A percentile compares a stretch with the other conserved stretches of the same genome.
phyloP scores from a whole-genome alignment of 2,888 invertebrate species.

The Parnassius smintheus region DNA sequence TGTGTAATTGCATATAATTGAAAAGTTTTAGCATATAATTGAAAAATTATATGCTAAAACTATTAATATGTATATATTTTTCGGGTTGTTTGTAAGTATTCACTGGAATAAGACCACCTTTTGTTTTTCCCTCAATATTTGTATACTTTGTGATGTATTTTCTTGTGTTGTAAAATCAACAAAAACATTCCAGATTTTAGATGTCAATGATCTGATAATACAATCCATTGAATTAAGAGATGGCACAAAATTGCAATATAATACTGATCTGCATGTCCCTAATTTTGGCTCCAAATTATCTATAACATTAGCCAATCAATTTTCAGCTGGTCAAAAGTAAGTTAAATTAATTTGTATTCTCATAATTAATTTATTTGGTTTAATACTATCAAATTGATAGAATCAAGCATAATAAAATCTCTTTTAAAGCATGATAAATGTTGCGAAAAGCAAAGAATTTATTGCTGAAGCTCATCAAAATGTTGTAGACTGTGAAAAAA shows the following conservation, averaged over 20 bases:
- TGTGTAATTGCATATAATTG: too few relatives aligned
- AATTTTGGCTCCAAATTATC: slow-evolving; percentile 90
- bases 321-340: slow-evolving; percentile 65
- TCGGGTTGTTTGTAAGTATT: too few relatives aligned
- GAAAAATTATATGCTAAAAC: too few relatives aligned
- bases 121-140: too few relatives aligned
- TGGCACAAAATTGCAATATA: slow-evolving; percentile 80
- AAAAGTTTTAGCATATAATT: too few relatives aligned
- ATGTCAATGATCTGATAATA: slow-evolving; percentile 86
- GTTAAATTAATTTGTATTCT: slow-evolving; percentile 35
- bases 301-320: slow-evolving; percentile 82
- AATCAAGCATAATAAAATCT: slow-evolving; percentile 41
- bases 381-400: slow-evolving; percentile 13
- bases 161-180: slow-evolving; percentile 7
- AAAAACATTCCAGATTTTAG: slow-evolving; percentile 83
- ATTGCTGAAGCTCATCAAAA: slow-evolving; percentile 1
- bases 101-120: too few relatives aligned
- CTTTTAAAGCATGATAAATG: slow-evolving; percentile 32
- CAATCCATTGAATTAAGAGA: slow-evolving; percentile 80
- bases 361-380: not conserved
- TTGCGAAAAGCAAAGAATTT: slow-evolving; percentile 10
- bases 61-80: too few relatives aligned
- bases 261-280: slow-evolving; percentile 80
- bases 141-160: not conserved
- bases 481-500: slow-evolving; percentile 9